Conservation (phyloP, 1,140 invertebrate genomes). For the Pinna nobilis region DNA sequence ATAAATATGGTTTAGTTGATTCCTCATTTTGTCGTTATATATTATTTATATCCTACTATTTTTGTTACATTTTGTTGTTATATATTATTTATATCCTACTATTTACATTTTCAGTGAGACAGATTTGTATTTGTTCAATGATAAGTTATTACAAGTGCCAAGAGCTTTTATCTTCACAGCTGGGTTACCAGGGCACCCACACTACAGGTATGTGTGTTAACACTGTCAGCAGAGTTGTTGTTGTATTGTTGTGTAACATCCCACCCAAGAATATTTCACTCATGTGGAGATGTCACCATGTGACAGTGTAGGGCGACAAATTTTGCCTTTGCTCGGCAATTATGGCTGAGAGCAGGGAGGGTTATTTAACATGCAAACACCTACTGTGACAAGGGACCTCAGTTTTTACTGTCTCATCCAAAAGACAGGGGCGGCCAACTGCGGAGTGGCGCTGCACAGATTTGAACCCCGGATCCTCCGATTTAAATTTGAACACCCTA, state of each 20-base stretch:
- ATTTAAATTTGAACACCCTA: too few relatives aligned
- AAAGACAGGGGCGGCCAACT: too few relatives aligned
- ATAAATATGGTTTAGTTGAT: too few relatives aligned
- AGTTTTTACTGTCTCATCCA: too few relatives aligned
- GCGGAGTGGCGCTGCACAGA: too few relatives aligned
- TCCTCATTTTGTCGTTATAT: background rate
- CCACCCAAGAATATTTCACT: background rate
- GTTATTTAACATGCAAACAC: slow-evolving; percentile 4
- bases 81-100: too few relatives aligned
- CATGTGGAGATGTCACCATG: background rate
- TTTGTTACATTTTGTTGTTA: too few relatives aligned
- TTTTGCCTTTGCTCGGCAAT: background rate
- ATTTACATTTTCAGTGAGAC: slow-evolving; percentile 61
- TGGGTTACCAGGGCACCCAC: slow-evolving; percentile 55
- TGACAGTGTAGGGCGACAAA: background rate
- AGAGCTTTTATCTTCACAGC: slow-evolving; percentile 57
- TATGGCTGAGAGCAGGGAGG: background rate
- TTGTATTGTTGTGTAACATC: background rate
- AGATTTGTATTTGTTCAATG: slow-evolving; percentile 59
- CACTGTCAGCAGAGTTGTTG: background rate
- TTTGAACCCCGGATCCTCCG: too few relatives aligned
- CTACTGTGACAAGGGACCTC: too few relatives aligned
- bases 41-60: slow-evolving; percentile 4
- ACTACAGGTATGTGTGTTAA: slow-evolving; percentile 58
- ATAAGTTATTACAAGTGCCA: slow-evolving; percentile 61